Evolutionary conservation across 2,888 invertebrate species (phyloP).

Genomic region (Eupithecia exiguata): DNA sequence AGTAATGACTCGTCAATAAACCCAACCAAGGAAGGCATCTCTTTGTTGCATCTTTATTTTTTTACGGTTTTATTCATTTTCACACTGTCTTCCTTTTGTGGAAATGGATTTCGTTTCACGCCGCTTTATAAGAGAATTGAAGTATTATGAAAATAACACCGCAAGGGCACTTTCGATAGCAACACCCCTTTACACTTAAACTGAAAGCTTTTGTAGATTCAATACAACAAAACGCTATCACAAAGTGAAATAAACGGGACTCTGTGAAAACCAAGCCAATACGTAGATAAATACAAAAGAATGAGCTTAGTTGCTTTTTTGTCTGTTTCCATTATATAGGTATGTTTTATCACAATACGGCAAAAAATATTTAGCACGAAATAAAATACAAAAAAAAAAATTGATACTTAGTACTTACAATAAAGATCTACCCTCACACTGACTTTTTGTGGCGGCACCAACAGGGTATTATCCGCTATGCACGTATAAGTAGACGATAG

Average conservation of each 20-base stretch:
- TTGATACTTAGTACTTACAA: slow-evolving; percentile 77
- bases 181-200: slow-evolving; percentile 36
- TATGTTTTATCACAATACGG: neutral
- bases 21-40: neutral
- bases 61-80: neutral
- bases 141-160: slow-evolving; percentile 23
- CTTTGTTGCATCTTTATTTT: neutral
- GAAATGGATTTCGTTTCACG: slow-evolving; percentile 19
- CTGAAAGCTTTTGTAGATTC: slow-evolving; percentile 44
- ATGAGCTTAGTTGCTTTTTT: too few species aligned
- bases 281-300: slow-evolving; percentile 24
- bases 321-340: neutral
- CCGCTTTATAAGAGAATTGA: slow-evolving; percentile 20
- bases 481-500: slow-evolving; percentile 87
- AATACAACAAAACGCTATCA: slow-evolving; percentile 45
- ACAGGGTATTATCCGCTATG: slow-evolving; percentile 87
- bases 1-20: neutral
- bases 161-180: slow-evolving; percentile 20
- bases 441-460: slow-evolving; percentile 86
- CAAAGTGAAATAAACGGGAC: slow-evolving; percentile 42
- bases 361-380: neutral
- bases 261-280: slow-evolving; percentile 43
- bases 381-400: neutral
- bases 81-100: slow-evolving; percentile 11
- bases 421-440: slow-evolving; percentile 87